phyloP scores from a whole-genome alignment of 37 sponge, comb jelly and placozoan species.

The Geodia barretti region DNA sequence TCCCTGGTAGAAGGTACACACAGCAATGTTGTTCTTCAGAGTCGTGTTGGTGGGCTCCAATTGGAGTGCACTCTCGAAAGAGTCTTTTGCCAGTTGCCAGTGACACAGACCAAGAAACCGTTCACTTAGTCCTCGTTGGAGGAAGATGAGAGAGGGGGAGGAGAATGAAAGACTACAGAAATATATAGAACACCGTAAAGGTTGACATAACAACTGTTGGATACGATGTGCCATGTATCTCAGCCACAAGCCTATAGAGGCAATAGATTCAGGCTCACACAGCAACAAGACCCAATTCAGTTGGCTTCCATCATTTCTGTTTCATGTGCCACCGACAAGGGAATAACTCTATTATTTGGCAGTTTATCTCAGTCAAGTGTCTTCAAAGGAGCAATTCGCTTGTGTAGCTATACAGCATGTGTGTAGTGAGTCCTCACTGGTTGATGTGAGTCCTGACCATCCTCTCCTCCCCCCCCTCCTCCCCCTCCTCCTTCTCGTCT shows the following conservation, averaged over 20 bases:
- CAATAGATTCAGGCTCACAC: too few relatives aligned
- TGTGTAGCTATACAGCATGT: not conserved
- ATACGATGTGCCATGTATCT: too few relatives aligned
- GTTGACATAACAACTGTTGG: too few relatives aligned
- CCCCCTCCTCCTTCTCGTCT: not conserved
- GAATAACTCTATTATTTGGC: too few relatives aligned
- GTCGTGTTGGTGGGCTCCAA: conserved; percentile 30
- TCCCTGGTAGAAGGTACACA: conserved; percentile 60
- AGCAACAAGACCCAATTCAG: too few relatives aligned
- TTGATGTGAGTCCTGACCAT: not conserved
- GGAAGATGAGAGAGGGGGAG: too few relatives aligned
- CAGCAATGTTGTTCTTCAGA: conserved; percentile 49
- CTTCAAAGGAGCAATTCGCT: not conserved
- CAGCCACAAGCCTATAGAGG: too few relatives aligned
- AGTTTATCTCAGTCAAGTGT: not conserved
- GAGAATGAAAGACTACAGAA: too few relatives aligned
- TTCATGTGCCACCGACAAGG: too few relatives aligned
- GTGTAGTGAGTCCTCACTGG: not conserved
- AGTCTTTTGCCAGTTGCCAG: conserved; percentile 41
- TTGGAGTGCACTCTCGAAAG: conserved; percentile 15
- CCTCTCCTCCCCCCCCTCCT: conserved; percentile 3
- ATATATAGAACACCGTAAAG: too few relatives aligned
- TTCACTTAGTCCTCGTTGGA: too few relatives aligned
- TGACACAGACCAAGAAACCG: conserved; percentile 18
- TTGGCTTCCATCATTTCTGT: too few relatives aligned